Percentiles rank a stretch among this genome's conserved stretches.
Conservation (phyloP, 2,888 invertebrate genomes). For the Halictus quadricinctus region DNA sequence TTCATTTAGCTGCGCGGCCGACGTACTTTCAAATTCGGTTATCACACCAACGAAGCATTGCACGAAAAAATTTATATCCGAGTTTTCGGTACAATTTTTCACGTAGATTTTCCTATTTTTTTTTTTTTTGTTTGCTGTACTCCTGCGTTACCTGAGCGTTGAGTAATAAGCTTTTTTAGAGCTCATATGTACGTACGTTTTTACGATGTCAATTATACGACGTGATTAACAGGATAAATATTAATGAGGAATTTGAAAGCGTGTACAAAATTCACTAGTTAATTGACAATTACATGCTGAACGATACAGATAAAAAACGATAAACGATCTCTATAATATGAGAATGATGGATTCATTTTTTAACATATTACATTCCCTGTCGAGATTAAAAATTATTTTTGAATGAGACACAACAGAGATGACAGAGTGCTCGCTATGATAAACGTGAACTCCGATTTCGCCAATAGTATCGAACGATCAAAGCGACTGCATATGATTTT, state of each 20-base stretch:
- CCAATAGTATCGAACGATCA: no score
- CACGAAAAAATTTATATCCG: neutral
- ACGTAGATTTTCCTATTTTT: neutral
- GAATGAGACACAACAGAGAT: no score
- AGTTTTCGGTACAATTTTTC: neutral
- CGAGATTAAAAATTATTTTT: no score
- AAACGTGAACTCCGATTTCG: no score
- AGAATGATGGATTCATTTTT: no score
- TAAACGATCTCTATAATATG: no score
- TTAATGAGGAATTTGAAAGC: neutral
- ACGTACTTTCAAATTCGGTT: neutral
- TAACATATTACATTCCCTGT: no score
- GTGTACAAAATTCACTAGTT: neutral
- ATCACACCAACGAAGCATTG: neutral
- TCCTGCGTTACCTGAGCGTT: neutral
- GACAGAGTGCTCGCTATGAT: no score
- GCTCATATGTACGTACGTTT: neutral
- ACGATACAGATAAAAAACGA: no score
- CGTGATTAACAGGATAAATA: neutral
- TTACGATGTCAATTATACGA: no score
- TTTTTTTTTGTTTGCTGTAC: neutral
- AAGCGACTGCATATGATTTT: no score
- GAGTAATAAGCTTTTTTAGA: neutral
- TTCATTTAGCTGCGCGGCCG: neutral
- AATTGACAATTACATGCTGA: no score